Conservation (phyloP, 2,113 vertebrate genomes). For the Nasalis larvatus region DNA sequence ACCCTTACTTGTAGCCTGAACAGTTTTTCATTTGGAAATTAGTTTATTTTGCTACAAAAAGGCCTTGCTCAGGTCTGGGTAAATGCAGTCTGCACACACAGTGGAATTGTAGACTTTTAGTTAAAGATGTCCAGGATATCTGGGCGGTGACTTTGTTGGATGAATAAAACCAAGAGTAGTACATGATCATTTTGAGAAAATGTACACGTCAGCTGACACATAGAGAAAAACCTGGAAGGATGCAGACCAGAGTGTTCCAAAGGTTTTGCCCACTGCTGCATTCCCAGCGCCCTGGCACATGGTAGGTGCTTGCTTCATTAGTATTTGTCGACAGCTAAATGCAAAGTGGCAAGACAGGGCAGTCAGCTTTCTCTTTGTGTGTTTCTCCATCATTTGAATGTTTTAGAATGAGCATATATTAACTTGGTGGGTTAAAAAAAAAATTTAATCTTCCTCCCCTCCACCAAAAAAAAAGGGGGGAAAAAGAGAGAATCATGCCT, state of each 20-base stretch:
- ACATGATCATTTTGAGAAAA: not conserved
- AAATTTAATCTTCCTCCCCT: not conserved
- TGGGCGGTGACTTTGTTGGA: not conserved
- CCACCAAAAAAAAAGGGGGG: not conserved
- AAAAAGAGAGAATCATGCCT: not conserved
- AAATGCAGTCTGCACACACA: not conserved
- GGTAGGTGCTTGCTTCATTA: conserved; percentile 21
- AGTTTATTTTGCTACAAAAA: not conserved
- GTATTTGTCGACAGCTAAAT: not conserved
- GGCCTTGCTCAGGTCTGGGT: too few relatives aligned
- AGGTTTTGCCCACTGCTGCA: not conserved
- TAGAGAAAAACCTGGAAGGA: not conserved
- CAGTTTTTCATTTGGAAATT: not conserved
- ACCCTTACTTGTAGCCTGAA: not conserved
- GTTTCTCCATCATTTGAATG: not conserved
- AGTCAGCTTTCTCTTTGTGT: not conserved
- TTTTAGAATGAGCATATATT: conserved; percentile 31
- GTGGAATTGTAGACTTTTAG: not conserved
- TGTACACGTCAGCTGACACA: not conserved
- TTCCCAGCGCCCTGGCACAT: not conserved
- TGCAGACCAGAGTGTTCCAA: not conserved
- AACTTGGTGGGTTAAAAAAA: not conserved
- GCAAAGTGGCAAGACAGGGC: not conserved
- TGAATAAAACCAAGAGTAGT: not conserved
- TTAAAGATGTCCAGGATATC: not conserved